phyloP scores from a whole-genome alignment of 1,140 invertebrate genomes.

The Andrena cerasifolii region DNA sequence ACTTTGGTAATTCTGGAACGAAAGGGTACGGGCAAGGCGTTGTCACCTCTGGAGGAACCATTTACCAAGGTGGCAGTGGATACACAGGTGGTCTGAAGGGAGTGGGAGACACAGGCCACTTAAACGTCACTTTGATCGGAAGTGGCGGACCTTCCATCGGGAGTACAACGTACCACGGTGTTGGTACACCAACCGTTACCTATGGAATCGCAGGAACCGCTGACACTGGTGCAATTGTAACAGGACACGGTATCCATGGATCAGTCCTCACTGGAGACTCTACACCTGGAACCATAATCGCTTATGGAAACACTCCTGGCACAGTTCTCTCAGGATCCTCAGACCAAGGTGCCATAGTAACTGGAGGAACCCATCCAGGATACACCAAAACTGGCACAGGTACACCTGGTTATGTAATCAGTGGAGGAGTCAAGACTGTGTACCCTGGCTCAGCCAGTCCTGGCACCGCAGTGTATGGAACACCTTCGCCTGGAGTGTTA shows the following conservation, averaged over 20 bases:
- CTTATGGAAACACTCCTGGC: slow-evolving; percentile 52
- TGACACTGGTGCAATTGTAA: background rate
- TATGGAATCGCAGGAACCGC: background rate
- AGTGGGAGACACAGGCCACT: background rate
- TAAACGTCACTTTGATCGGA: slow-evolving; percentile 13
- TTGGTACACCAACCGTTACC: background rate
- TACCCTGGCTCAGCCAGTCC: slow-evolving; percentile 33
- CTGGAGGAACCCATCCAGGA: slow-evolving; percentile 52
- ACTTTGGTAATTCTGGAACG: background rate
- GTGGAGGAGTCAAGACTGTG: slow-evolving; percentile 59
- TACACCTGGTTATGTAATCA: slow-evolving; percentile 65
- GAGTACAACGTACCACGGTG: background rate
- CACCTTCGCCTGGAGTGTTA: slow-evolving; percentile 21
- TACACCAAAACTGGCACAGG: slow-evolving; percentile 57
- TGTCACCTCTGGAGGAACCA: background rate
- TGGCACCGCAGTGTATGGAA: slow-evolving; percentile 42
- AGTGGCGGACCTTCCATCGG: background rate
- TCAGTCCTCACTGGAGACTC: slow-evolving; percentile 42
- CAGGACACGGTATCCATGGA: slow-evolving; percentile 42
- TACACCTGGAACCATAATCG: slow-evolving; percentile 41
- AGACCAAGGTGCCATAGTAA: slow-evolving; percentile 48
- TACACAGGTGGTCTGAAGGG: background rate
- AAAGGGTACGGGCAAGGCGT: background rate
- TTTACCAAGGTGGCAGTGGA: slow-evolving; percentile 1
- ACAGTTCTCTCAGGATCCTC: slow-evolving; percentile 19